A percentile compares a stretch with the other conserved stretches of the same genome.
These are phyloP conservation scores for Parapsyche elsis DNA, from an alignment of 1,140 invertebrate genomes.

Conservation along the genomic window DNA sequence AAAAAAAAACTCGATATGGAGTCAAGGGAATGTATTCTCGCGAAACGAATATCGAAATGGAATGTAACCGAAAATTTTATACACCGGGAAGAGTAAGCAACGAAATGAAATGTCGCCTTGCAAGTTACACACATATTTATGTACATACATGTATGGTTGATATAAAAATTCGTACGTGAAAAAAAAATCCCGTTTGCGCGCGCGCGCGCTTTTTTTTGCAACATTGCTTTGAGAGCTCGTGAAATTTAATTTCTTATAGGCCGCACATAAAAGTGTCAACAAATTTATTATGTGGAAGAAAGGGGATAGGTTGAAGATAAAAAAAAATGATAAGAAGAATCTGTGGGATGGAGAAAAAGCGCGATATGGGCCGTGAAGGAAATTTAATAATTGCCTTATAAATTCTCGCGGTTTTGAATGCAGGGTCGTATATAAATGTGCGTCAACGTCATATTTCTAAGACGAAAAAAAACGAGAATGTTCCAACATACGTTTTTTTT, in stretches of 20 bases:
- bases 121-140: neutral
- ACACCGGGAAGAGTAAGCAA: neutral
- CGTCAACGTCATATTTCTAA: too few relatives aligned
- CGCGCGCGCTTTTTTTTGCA: slow-evolving; percentile 30
- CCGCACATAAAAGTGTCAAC: slow-evolving; percentile 41
- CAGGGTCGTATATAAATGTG: too few relatives aligned
- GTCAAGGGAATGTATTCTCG: too few relatives aligned
- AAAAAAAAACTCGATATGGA: too few relatives aligned
- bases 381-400: slow-evolving; percentile 30
- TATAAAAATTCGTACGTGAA: neutral
- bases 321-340: neutral
- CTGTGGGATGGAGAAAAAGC: neutral
- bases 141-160: neutral
- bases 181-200: slow-evolving; percentile 43
- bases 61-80: slow-evolving; percentile 5
- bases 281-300: slow-evolving; percentile 41
- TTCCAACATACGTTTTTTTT: too few relatives aligned
- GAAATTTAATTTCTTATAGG: slow-evolving; percentile 50
- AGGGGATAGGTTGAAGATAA: neutral
- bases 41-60: neutral
- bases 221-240: slow-evolving; percentile 40
- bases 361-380: slow-evolving; percentile 7
- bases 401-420: neutral
- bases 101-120: neutral
- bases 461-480: too few relatives aligned